Evolutionary conservation across 2,888 invertebrate species (phyloP), one percentile per base, ranked within the genome.

Genomic region (Macrosoma leucophasiata): DNA sequence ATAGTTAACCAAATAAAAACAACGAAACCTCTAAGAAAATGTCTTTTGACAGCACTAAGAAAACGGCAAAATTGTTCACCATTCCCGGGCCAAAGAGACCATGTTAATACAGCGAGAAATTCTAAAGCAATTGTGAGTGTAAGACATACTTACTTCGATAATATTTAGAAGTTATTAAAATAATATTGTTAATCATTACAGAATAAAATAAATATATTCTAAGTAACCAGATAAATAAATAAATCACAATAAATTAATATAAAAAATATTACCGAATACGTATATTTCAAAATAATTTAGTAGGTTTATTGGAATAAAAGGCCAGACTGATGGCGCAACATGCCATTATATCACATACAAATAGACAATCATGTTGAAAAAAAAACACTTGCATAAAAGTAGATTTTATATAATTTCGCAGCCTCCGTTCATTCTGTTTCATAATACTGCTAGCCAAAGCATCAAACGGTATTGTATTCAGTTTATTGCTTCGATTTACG

Each of bases 1-100:
- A 66, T 70, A 75, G 65, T 68, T 69, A 74, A 78, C 71, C 65
- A 61, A 74, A 69, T 55, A 62, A 68, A 64, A 65, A 68, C 52
- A 71, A 74, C 57, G 56, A 68, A 67, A 69, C 52, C 56, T 41
- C 36, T 41, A 46, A 43, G 33, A 35, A 43, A 41, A 65, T 73
- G 77, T 79, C 74, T 79, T 79, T 78, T 75, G 60, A 55, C 56
- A 64, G 48, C 50, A 56, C 50, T 56, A 29, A 22, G 10, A n/a
- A n/a, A n/a, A n/a, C n/a, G n/a, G n/a, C n/a, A n/a, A n/a, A n/a
- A n/a, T n/a, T n/a, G n/a, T n/a, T n/a, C n/a, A n/a, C n/a, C n/a
- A n/a, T n/a, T n/a, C n/a, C n/a, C n/a, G n/a, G n/a, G n/a, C n/a
- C n/a, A 23, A 38, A 28, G n/a, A n/a, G 11, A 27, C 12, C 20